Conservation (phyloP, 2,888 invertebrate species). For the Cyclophora punctaria region DNA sequence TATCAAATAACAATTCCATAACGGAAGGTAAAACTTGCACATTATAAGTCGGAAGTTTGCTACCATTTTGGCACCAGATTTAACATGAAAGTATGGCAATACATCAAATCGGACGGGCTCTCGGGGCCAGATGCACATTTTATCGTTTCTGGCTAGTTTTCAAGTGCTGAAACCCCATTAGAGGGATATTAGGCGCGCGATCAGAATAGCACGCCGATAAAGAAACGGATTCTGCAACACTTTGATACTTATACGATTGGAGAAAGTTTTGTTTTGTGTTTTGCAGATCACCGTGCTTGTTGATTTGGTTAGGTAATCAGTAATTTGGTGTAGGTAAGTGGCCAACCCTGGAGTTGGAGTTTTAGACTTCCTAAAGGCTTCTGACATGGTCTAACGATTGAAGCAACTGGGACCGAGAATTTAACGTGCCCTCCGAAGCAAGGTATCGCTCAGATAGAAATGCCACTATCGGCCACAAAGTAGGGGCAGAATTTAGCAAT, state of each 20-base stretch:
- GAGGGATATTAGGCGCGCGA: constrained; percentile 49
- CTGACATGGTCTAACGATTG: no score
- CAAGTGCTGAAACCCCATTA: constrained; percentile 70
- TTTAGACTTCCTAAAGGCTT: no score
- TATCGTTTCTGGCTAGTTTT: constrained; percentile 71
- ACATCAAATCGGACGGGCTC: constrained; percentile 50
- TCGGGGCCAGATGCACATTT: constrained; percentile 64
- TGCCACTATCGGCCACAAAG: no score
- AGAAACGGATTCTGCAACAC: constrained; percentile 1
- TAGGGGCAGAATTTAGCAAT: no score
- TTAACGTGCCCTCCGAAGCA: no score
- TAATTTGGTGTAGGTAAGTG: no score
- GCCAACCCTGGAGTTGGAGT: no score
- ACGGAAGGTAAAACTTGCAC: constrained; percentile 12
- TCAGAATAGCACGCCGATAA: constrained; percentile 37
- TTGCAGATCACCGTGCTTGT: no score
- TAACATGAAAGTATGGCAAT: constrained; percentile 56
- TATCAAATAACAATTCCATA: not conserved
- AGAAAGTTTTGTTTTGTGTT: no score
- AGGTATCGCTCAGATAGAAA: no score
- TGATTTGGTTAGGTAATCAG: no score
- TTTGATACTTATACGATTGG: not conserved
- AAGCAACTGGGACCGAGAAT: no score
- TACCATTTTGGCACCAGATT: constrained; percentile 51
- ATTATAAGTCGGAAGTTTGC: constrained; percentile 34